These are phyloP conservation scores for Norana najaformis DNA, from an alignment of 2,888 invertebrate species.

Conservation along the genomic window DNA sequence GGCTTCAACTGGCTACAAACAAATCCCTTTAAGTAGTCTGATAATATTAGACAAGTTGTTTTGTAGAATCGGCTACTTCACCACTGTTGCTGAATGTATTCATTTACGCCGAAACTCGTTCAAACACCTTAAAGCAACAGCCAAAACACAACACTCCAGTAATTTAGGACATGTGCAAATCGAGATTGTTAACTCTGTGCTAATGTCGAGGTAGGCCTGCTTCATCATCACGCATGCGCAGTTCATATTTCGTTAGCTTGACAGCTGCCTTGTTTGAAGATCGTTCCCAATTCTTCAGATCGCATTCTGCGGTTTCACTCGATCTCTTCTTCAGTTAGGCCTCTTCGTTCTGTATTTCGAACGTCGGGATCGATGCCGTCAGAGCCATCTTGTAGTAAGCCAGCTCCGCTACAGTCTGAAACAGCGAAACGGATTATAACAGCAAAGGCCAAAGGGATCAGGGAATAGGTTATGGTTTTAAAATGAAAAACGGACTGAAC, in stretches of 20 bases:
- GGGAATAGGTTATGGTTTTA: background rate
- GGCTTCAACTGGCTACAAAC: no score
- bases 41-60: no score
- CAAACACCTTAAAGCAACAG: background rate
- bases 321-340: background rate
- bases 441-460: background rate
- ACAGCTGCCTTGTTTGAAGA: background rate
- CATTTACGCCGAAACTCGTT: no score
- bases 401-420: slow-evolving; percentile 21
- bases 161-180: background rate
- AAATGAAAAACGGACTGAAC: background rate
- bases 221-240: background rate
- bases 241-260: background rate
- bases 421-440: background rate
- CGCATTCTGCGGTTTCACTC: background rate
- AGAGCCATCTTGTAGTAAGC: slow-evolving; percentile 26
- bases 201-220: background rate
- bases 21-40: no score
- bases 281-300: background rate
- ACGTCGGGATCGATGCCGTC: slow-evolving; percentile 21
- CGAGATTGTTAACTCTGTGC: background rate
- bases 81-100: no score
- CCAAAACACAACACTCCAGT: background rate
- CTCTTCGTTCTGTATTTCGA: background rate
- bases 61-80: no score